Evolutionary conservation across 2,888 invertebrate species (phyloP).

Genomic region (Osedax fenrisi): DNA sequence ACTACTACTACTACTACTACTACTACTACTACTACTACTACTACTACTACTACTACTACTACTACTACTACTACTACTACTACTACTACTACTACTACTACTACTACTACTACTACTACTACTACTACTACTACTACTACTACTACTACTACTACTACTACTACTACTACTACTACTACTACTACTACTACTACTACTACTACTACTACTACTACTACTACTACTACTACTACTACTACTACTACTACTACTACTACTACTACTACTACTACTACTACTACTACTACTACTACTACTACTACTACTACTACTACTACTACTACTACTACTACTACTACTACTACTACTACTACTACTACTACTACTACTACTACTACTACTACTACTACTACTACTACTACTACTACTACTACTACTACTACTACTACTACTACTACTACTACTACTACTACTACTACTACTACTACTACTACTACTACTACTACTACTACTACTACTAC

Average conservation of each 20-base stretch:
- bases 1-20: slow-evolving; percentile 4
- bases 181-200: neutral
- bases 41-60: slow-evolving; percentile 9
- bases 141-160: slow-evolving; percentile 6
- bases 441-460: slow-evolving; percentile 11
- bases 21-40: slow-evolving; percentile 15
- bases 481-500: neutral
- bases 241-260: neutral
- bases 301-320: slow-evolving; percentile 16
- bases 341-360: slow-evolving; percentile 21
- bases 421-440: slow-evolving; percentile 8
- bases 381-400: neutral
- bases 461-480: neutral
- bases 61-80: slow-evolving; percentile 13
- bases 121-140: slow-evolving; percentile 15
- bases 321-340: slow-evolving; percentile 19
- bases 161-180: slow-evolving; percentile 4
- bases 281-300: slow-evolving; percentile 15
- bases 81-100: slow-evolving; percentile 16
- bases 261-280: slow-evolving; percentile 6
- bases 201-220: slow-evolving; percentile 11
- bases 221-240: slow-evolving; percentile 11
- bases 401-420: neutral
- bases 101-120: slow-evolving; percentile 18
- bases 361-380: slow-evolving; percentile 11